Conservation (phyloP, 2,888 invertebrate genomes). For the Hofmannophila pseudospretella region DNA sequence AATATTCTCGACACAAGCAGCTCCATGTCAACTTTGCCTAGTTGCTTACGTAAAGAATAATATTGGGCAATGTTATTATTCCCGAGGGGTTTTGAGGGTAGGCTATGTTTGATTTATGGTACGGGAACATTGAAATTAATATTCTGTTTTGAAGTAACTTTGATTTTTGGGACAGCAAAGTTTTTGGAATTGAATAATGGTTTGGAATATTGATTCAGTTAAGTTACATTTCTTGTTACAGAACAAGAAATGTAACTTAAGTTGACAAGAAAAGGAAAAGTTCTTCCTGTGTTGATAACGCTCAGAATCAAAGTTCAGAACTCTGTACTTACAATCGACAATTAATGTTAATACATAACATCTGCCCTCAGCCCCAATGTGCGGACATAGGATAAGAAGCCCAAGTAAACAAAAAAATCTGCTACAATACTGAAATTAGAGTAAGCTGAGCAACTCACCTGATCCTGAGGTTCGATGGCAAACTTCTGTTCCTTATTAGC, state of each 20-base stretch:
- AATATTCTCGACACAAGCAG: slow-evolving; percentile 37
- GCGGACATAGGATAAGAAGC: too few species aligned
- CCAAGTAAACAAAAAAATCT: too few species aligned
- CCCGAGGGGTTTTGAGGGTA: slow-evolving; percentile 8
- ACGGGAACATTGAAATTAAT: slow-evolving; percentile 29
- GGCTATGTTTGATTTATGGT: slow-evolving; percentile 35
- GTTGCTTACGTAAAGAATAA: slow-evolving; percentile 22
- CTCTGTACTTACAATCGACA: too few species aligned
- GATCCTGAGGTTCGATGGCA: slow-evolving; percentile 69
- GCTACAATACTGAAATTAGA: too few species aligned
- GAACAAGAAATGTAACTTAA: too few species aligned
- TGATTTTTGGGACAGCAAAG: neutral
- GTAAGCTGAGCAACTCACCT: too few species aligned
- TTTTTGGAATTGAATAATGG: neutral
- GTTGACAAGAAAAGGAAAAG: too few species aligned
- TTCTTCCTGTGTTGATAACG: too few species aligned
- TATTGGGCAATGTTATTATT: slow-evolving; percentile 16
- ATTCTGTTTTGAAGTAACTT: slow-evolving; percentile 20
- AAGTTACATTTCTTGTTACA: too few species aligned
- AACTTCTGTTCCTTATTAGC: slow-evolving; percentile 63
- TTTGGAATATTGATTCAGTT: neutral
- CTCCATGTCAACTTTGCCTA: slow-evolving; percentile 35
- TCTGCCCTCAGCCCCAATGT: too few species aligned
- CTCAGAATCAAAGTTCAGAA: too few species aligned
- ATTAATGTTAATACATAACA: too few species aligned